These are phyloP conservation scores for Aphyosemion australe DNA, from an alignment of 2,113 vertebrate species.

Conservation along the genomic window DNA sequence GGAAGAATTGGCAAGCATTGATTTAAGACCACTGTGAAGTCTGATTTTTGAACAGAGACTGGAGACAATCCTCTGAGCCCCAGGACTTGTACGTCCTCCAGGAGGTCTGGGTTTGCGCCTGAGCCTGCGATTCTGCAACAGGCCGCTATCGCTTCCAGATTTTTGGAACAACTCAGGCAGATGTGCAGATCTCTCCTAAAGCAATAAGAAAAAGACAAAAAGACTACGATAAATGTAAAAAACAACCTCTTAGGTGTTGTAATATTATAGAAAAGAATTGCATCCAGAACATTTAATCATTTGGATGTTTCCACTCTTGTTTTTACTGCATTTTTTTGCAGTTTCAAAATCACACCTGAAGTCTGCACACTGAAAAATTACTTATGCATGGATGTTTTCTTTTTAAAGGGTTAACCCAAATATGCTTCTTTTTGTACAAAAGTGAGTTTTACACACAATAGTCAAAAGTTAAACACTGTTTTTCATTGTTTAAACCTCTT, in stretches of 20 bases:
- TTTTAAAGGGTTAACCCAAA: no score
- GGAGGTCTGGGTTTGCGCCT: conserved; percentile 49
- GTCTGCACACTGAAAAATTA: no score
- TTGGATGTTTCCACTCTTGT: no score
- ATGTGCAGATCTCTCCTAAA: conserved; percentile 26
- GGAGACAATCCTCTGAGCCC: conserved; percentile 19
- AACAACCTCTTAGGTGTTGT: background rate
- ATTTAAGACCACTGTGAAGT: conserved; percentile 20
- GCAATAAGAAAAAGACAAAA: conserved; percentile 20
- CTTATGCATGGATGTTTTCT: no score
- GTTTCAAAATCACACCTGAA: no score
- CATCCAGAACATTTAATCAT: no score
- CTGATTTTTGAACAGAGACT: conserved; percentile 27
- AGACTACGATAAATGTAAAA: background rate
- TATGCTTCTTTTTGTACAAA: no score
- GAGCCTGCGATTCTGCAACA: conserved; percentile 45
- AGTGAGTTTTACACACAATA: no score
- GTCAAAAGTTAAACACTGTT: no score
- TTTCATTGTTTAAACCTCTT: background rate
- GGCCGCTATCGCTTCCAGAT: conserved; percentile 35
- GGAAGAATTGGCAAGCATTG: conserved; percentile 19
- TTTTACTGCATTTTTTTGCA: no score
- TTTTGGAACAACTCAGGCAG: conserved; percentile 34
- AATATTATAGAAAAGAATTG: no score
- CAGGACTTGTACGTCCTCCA: conserved; percentile 16